These are phyloP conservation scores for Piaya cayana DNA, from an alignment of 2,113 vertebrate genomes.

Conservation along the genomic window DNA sequence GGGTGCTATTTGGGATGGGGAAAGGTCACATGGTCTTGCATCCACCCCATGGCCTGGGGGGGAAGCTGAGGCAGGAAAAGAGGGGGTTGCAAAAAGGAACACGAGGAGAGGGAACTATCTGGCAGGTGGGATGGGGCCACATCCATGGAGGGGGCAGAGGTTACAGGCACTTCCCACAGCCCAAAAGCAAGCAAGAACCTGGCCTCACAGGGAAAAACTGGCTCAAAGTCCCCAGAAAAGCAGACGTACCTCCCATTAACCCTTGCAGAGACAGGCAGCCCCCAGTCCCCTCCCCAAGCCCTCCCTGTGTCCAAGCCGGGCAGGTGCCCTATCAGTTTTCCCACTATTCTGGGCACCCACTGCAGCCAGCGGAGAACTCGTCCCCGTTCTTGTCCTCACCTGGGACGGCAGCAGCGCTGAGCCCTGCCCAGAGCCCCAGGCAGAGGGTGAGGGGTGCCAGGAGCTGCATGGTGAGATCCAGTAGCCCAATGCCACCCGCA, in stretches of 20 bases:
- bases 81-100: not conserved
- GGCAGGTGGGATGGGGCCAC: not conserved
- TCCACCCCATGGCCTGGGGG: accelerated
- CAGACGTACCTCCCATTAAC: not conserved
- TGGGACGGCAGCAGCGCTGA: not conserved
- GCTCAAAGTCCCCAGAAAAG: not conserved
- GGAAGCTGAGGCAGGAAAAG: not conserved
- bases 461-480: not conserved
- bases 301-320: not conserved
- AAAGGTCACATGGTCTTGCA: not conserved
- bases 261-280: not conserved
- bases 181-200: not conserved
- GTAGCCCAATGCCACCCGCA: accelerated
- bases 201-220: not conserved
- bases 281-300: not conserved
- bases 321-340: not conserved
- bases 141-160: not conserved
- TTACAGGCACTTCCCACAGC: not conserved
- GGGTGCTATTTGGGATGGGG: not conserved
- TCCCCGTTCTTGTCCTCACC: conserved; percentile 13
- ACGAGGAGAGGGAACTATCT: not conserved
- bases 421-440: not conserved
- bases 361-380: accelerated
- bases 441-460: not conserved
- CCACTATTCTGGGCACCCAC: not conserved